These are phyloP conservation scores for Mus minutoides DNA, from an alignment of 2,797 vertebrate genomes.

Conservation along the genomic window DNA sequence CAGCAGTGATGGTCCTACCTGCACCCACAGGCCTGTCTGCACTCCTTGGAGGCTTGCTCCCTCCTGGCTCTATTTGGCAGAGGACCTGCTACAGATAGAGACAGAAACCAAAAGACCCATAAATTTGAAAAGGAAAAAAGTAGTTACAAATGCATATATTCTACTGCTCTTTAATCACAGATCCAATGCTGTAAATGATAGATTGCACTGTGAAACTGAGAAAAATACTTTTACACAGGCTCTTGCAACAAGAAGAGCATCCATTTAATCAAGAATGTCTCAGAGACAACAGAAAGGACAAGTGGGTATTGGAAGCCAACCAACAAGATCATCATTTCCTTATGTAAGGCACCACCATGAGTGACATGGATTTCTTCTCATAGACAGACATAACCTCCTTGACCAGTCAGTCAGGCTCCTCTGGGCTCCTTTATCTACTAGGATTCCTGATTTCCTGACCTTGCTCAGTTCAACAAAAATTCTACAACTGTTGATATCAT, in stretches of 20 bases:
- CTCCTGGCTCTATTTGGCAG: too few species aligned
- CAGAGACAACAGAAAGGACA: neutral
- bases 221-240: neutral
- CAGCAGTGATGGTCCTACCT: too few species aligned
- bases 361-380: neutral
- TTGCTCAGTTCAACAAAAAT: neutral
- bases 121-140: neutral
- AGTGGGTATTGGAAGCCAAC: neutral
- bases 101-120: too few species aligned
- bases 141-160: neutral
- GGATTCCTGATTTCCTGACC: neutral
- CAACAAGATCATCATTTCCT: neutral
- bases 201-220: neutral
- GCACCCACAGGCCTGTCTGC: too few species aligned
- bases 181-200: neutral
- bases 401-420: neutral
- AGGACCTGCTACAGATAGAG: too few species aligned
- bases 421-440: neutral
- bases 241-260: neutral
- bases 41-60: too few species aligned
- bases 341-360: neutral
- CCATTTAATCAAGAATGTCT: neutral
- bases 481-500: neutral
- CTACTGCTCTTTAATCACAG: neutral
- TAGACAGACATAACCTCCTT: neutral